Percentiles rank a stretch among this genome's conserved stretches.
These are phyloP conservation scores for Microctonus aethiopoides DNA, from an alignment of 2,888 invertebrate species.

Conservation along the genomic window DNA sequence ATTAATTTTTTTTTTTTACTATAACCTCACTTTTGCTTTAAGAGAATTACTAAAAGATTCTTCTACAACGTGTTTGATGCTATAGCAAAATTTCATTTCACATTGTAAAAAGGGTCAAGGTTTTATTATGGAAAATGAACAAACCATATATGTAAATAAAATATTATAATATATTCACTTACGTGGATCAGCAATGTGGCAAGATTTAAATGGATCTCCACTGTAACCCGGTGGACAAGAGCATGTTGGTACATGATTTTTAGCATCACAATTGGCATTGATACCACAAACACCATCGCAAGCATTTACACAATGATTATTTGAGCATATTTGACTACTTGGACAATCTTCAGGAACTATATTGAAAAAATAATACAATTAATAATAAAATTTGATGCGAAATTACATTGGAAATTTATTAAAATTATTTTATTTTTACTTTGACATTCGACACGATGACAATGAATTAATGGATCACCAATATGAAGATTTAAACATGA, in stretches of 20 bases:
- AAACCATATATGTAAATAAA: neutral
- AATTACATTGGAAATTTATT: too few species aligned
- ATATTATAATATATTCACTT: too few species aligned
- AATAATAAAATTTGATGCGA: neutral
- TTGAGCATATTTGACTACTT: constrained; percentile 77
- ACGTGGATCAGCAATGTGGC: constrained; percentile 83
- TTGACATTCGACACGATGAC: constrained; percentile 79
- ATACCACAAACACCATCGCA: constrained; percentile 81
- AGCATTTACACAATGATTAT: constrained; percentile 83
- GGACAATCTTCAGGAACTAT: constrained; percentile 82
- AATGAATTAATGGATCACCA: constrained; percentile 81
- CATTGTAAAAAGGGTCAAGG: constrained; percentile 11
- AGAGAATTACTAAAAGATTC: too few species aligned
- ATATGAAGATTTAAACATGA: constrained; percentile 83
- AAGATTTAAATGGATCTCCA: constrained; percentile 81
- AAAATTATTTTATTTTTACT: constrained; percentile 69
- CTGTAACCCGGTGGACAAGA: constrained; percentile 82
- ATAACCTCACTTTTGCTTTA: too few species aligned
- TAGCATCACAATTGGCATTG: constrained; percentile 82
- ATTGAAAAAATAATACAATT: constrained; percentile 31
- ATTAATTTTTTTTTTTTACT: too few species aligned
- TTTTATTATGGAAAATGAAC: neutral
- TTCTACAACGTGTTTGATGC: too few species aligned
- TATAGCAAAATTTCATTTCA: too few species aligned
- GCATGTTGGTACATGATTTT: constrained; percentile 83